Base-by-base conservation (phyloP, 2,797 vertebrate species). In the Galaxias olidus region DNA sequence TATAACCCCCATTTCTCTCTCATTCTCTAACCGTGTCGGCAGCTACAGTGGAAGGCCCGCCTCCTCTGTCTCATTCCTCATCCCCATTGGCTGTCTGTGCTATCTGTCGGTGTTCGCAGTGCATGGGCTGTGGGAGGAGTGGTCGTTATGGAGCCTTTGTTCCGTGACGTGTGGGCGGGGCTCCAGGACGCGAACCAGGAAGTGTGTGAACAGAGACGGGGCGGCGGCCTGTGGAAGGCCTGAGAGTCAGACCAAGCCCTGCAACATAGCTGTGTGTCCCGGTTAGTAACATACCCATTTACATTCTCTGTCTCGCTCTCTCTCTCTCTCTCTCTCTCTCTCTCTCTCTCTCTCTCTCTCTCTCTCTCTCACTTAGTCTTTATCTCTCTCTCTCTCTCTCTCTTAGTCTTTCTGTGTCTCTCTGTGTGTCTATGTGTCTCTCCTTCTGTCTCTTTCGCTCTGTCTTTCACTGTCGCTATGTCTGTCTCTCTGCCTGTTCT, bases 111-210 rank as follows among this genome's bases (percentile, higher is more conserved):
- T 92, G 89, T 95, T 94, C 93, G 86, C 95, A 98, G 95, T 93
- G 90, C 92, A 93, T 91, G 93, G 93, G 87, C 90, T 86, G 81
- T 96, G 95, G 95, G 92, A 96, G 89, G 93, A 94, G 86, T 97
- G 95, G 95, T 96, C 94, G 65, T 93, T 92, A 69, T 97, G 96
- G 96, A 98, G 95, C 91, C 93, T 97, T 89, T 98, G 96, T 92
- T 97, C 96, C 53, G 94, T 93, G 90, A 96, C 95, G 83, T 98
- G 96, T 83, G 95, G 96, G 89, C 89, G 93, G 86, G 96, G 96
- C 89, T 93, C 91, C 85, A 92, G 95, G 90, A 96, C 89, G 66
- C 91, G 95, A 89, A 93, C 85, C 87, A 93, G 95, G 92, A 96
- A 83, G 77, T 97, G 96, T 84, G 86, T 84, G 84, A 91, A 93